Conservation (phyloP, 2,113 vertebrate genomes). For the Silurus meridionalis region DNA sequence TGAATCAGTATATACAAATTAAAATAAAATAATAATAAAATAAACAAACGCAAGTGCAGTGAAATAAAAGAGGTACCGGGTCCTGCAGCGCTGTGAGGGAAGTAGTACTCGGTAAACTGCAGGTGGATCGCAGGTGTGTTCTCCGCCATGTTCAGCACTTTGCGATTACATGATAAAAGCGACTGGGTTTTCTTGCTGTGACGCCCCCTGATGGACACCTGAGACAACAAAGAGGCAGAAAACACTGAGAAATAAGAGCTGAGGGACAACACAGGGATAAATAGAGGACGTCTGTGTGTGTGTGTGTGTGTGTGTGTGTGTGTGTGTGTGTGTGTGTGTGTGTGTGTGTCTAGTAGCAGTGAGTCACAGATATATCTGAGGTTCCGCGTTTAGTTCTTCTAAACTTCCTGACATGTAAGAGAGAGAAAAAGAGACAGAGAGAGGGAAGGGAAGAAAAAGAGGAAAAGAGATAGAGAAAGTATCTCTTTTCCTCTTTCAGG, state of each 20-base stretch:
- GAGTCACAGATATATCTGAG: neutral
- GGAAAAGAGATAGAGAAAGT: too few species aligned
- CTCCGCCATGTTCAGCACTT: conserved; percentile 76
- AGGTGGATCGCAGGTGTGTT: conserved; percentile 87
- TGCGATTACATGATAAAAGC: conserved; percentile 89
- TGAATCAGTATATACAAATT: neutral
- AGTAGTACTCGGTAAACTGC: conserved; percentile 97
- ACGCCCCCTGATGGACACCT: conserved; percentile 92
- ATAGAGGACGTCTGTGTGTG: neutral
- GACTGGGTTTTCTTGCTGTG: conserved; percentile 89
- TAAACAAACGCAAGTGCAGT: neutral
- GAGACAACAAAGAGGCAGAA: conserved; percentile 37
- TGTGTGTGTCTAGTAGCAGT: neutral
- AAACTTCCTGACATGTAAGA: neutral
- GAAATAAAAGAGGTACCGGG: conserved; percentile 73
- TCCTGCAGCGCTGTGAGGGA: conserved; percentile 83
- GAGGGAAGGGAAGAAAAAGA: too few species aligned
- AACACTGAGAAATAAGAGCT: neutral
- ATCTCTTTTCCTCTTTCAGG: too few species aligned
- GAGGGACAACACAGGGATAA: neutral
- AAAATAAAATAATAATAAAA: neutral
- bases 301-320: too few species aligned
- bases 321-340: too few species aligned
- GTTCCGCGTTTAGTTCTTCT: neutral
- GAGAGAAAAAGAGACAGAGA: neutral